These are phyloP conservation scores for Bhutanitis thaidina DNA, from an alignment of 2,888 invertebrate species.

Conservation along the genomic window DNA sequence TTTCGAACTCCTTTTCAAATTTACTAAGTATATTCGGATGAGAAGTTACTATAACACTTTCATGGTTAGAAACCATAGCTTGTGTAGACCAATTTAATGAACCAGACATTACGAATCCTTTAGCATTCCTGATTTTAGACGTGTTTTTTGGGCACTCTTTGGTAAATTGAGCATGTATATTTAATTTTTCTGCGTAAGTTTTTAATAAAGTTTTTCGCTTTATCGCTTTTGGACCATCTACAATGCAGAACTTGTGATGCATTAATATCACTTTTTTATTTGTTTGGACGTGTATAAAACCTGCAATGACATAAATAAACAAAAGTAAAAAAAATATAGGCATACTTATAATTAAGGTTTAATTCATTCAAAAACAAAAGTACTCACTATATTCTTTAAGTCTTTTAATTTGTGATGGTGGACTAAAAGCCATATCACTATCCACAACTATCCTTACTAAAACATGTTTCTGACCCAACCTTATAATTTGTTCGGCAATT, in stretches of 20 bases:
- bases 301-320: slow-evolving; percentile 36
- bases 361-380: neutral
- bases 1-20: slow-evolving; percentile 81
- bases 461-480: slow-evolving; percentile 69
- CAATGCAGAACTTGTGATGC: slow-evolving; percentile 90
- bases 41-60: slow-evolving; percentile 84
- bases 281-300: slow-evolving; percentile 72
- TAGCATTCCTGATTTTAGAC: slow-evolving; percentile 43
- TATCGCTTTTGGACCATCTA: slow-evolving; percentile 79
- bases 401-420: slow-evolving; percentile 69
- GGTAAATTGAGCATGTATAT: slow-evolving; percentile 52
- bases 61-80: slow-evolving; percentile 85
- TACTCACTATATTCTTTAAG: slow-evolving; percentile 69
- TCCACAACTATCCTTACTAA: slow-evolving; percentile 70
- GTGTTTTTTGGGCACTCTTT: slow-evolving; percentile 36
- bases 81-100: slow-evolving; percentile 89
- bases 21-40: slow-evolving; percentile 72
- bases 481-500: slow-evolving; percentile 69
- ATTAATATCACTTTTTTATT: slow-evolving; percentile 80
- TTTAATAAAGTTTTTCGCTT: slow-evolving; percentile 58
- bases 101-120: slow-evolving; percentile 82
- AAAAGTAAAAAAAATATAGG: neutral
- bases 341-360: no score
- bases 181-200: slow-evolving; percentile 63
- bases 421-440: slow-evolving; percentile 70